Conservation (phyloP, 2,113 vertebrate species). For the Aythya baeri region DNA sequence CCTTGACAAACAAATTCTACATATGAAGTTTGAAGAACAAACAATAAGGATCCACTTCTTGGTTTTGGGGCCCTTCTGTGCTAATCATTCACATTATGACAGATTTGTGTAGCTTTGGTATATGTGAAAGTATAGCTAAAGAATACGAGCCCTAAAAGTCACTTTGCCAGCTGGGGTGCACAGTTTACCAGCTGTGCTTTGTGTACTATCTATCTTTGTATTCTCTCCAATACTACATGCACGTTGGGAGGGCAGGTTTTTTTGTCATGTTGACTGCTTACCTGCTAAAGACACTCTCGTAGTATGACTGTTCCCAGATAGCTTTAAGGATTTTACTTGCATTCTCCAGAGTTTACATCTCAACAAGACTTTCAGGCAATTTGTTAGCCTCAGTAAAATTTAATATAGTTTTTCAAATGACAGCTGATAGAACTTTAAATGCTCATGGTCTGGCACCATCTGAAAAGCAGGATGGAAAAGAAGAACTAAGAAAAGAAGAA, state of each 20-base stretch:
- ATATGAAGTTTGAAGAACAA: not conserved
- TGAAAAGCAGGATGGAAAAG: not conserved
- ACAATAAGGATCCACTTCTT: not conserved
- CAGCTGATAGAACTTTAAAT: not conserved
- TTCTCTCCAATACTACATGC: not conserved
- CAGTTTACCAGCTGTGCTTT: not conserved
- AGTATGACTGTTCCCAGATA: not conserved
- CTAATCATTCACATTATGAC: not conserved
- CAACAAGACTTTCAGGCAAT: not conserved
- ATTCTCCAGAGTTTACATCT: not conserved
- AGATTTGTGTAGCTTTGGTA: not conserved
- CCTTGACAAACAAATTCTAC: not conserved
- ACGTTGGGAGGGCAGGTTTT: not conserved
- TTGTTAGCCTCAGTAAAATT: not conserved
- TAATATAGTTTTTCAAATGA: not conserved
- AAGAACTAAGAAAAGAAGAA: not conserved
- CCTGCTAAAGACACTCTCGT: not conserved
- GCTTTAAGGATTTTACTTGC: not conserved
- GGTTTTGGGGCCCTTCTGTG: not conserved
- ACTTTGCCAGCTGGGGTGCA: not conserved
- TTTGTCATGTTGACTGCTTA: not conserved
- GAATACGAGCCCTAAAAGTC: not conserved
- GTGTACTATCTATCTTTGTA: not conserved
- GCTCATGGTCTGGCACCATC: not conserved
- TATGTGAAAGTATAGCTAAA: not conserved